phyloP scores from a whole-genome alignment of 2,888 invertebrate genomes.

The Leuctra nigra region DNA sequence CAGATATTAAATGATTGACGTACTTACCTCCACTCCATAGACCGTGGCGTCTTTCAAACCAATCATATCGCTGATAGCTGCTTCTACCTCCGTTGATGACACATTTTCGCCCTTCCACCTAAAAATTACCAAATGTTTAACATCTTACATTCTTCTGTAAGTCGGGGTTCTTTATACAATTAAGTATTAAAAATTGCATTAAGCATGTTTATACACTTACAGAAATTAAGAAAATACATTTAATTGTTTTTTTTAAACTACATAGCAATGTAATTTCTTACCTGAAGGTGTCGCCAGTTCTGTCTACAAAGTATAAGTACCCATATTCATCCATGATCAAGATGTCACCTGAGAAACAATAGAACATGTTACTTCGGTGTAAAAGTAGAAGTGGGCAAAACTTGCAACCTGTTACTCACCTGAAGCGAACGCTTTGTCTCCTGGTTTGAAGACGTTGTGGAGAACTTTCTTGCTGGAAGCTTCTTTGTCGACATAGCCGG shows the following conservation, averaged over 20 bases:
- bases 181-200: too few species aligned
- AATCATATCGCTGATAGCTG: constrained; percentile 48
- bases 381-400: too few species aligned
- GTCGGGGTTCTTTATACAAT: too few species aligned
- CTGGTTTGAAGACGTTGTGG: constrained; percentile 55
- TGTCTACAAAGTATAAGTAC: constrained; percentile 57
- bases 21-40: constrained; percentile 51
- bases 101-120: constrained; percentile 64
- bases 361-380: background rate
- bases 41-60: constrained; percentile 48
- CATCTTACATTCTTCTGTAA: too few species aligned
- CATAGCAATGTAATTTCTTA: too few species aligned
- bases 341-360: background rate
- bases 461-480: constrained; percentile 60
- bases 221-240: too few species aligned
- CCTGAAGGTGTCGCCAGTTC: constrained; percentile 57
- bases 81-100: constrained; percentile 60
- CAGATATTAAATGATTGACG: too few species aligned
- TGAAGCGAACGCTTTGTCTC: constrained; percentile 57
- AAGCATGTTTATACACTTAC: too few species aligned
- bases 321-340: constrained; percentile 56
- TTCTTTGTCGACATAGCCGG: constrained; percentile 56
- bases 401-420: too few species aligned
- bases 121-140: too few species aligned
- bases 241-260: too few species aligned